Base-by-base conservation (phyloP, 2,113 vertebrate species). In the Pungitius pungitius region DNA sequence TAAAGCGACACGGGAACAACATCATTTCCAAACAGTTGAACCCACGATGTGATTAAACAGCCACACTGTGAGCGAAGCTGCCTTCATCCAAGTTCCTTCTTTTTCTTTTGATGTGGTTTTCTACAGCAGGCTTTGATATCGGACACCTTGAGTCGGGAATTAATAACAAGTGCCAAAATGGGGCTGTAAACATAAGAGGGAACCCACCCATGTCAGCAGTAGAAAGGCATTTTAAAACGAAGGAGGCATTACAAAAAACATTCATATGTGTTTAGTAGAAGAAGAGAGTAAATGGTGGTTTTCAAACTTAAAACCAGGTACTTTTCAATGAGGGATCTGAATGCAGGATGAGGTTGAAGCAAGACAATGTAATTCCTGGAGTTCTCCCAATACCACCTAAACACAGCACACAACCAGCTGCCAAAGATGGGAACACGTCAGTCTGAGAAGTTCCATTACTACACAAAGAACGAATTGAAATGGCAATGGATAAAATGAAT, bases 121-220 rank as follows among this genome's bases (percentile, higher is more conserved):
- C 33, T 30, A 12, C 26, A 24, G 42, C 55, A 20, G 49, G 14
- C 49, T 45, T 33, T 68, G 43, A 75, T 75, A 75, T 75, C 73
- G 65, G 71, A 56, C 80, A 84, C 85, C 83, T 78, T 73, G 63
- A 82, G 52, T 79, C 73, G 77, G 77, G 87, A 87, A 87, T 80
- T 75, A 70, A 75, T 80, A 80, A 89, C 80, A 51, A n/a, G 78
- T 61, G 78, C 77, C 70, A 73, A 78, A 42, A 65, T 30, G 55
- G 75, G 77, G 40, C 73, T 52, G 66, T 49, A 72, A 60, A 68
- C 59, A 61, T 18, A 59, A 59, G 22, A 69, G 59, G 52, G 70
- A 74, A 84, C 47, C 37, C 52, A 39, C 27, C n/a, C 9, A 62
- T 69, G 54, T 80, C 62, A 61, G 45, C 72, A 45, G 35, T 27